Percentiles rank a stretch among this genome's conserved stretches.
These are phyloP conservation scores for Paragorgia papillata DNA, from an alignment of 92 coral and sea anemone species.

Conservation along the genomic window DNA sequence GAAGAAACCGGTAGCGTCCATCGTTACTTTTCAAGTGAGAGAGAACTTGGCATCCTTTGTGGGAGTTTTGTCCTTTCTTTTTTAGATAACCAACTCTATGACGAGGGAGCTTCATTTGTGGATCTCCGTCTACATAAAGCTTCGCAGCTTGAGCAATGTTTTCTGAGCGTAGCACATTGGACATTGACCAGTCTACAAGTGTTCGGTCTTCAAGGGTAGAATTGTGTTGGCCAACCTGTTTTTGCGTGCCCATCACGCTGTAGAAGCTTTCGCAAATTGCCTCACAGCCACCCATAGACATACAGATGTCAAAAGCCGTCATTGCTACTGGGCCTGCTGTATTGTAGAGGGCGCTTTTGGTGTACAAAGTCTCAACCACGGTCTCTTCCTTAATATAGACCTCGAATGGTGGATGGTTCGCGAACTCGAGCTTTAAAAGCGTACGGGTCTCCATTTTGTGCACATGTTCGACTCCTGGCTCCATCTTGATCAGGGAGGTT, in stretches of 20 bases:
- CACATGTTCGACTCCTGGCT: not conserved
- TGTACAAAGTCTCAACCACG: constrained; percentile 7
- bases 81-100: constrained; percentile 21
- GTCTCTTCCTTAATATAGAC: constrained; percentile 6
- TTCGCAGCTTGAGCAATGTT: constrained; percentile 20
- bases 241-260: constrained; percentile 29
- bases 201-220: constrained; percentile 28
- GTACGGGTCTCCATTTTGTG: constrained; percentile 14
- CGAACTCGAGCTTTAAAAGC: constrained; percentile 6
- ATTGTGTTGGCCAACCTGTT: constrained; percentile 15
- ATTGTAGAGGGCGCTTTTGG: constrained; percentile 3
- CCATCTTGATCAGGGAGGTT: constrained; percentile 5
- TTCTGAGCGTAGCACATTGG: constrained; percentile 19
- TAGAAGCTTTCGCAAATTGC: constrained; percentile 27
- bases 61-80: not conserved
- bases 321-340: constrained; percentile 13
- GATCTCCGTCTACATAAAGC: constrained; percentile 2
- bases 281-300: constrained; percentile 24
- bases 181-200: constrained; percentile 15
- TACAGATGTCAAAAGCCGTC: constrained; percentile 24
- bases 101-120: not conserved
- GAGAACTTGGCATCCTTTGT: constrained; percentile 21
- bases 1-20: constrained; percentile 26
- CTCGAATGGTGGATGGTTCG: constrained; percentile 1
- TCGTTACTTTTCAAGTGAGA: constrained; percentile 5